These are phyloP conservation scores for Platichthys stellatus DNA, from an alignment of 2,113 vertebrate species.

Conservation along the genomic window DNA sequence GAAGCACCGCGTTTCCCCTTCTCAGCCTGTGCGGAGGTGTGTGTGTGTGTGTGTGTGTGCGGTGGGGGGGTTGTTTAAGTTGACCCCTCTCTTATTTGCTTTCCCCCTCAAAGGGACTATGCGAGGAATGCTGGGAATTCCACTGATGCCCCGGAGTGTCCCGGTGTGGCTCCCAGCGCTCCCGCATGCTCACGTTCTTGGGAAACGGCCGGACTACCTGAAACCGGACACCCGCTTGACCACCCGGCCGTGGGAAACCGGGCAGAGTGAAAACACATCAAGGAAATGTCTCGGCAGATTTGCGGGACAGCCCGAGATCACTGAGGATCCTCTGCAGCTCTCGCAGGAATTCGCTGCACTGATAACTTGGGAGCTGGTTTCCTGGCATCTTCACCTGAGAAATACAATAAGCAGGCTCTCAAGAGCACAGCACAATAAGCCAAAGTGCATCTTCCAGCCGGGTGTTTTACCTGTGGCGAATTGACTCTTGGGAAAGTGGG, in stretches of 20 bases:
- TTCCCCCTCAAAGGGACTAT: slow-evolving; percentile 77
- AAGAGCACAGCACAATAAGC: slow-evolving; percentile 34
- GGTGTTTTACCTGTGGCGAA: too few species aligned
- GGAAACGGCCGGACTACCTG: slow-evolving; percentile 67
- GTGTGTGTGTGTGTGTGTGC: background rate
- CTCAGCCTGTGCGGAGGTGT: slow-evolving; percentile 55
- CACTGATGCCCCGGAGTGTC: slow-evolving; percentile 73
- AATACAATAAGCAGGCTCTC: slow-evolving; percentile 50
- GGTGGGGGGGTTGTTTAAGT: slow-evolving; percentile 39
- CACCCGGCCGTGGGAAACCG: slow-evolving; percentile 68
- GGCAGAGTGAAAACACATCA: slow-evolving; percentile 55
- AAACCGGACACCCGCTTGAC: slow-evolving; percentile 68
- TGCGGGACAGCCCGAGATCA: slow-evolving; percentile 30
- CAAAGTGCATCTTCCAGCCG: slow-evolving; percentile 21
- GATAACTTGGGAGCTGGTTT: slow-evolving; percentile 49
- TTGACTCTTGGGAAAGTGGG: too few species aligned
- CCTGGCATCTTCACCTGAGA: slow-evolving; percentile 45
- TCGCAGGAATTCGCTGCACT: slow-evolving; percentile 46
- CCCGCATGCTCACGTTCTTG: slow-evolving; percentile 70
- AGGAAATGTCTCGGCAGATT: slow-evolving; percentile 43
- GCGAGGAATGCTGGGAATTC: slow-evolving; percentile 75
- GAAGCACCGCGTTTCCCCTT: slow-evolving; percentile 52
- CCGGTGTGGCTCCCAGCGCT: slow-evolving; percentile 65
- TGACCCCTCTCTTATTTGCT: slow-evolving; percentile 73
- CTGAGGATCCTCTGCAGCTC: slow-evolving; percentile 8